Percentiles rank a stretch among this genome's conserved stretches.
Evolutionary conservation across 1,140 invertebrate genomes (phyloP).

Genomic region (Neotoxoptera formosana): DNA sequence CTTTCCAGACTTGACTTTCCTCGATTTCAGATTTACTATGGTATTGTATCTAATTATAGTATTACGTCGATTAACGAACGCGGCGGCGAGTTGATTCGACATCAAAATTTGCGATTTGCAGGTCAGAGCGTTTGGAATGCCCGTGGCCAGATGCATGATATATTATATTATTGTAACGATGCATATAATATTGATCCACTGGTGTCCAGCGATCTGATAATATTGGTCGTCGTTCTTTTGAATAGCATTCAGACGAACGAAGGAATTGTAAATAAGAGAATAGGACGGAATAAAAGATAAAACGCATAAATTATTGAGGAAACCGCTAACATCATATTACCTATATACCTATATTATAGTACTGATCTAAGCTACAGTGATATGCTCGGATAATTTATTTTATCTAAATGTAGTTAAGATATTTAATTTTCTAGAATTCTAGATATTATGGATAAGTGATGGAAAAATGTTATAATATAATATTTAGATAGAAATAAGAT

Average conservation of each 20-base stretch:
- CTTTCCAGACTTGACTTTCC: background rate
- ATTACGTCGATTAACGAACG: background rate
- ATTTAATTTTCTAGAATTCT: no score
- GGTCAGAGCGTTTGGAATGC: background rate
- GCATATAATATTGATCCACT: background rate
- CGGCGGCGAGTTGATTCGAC: background rate
- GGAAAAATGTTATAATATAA: no score
- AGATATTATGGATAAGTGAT: background rate
- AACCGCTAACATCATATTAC: background rate
- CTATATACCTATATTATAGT: background rate
- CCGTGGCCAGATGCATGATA: background rate
- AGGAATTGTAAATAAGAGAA: background rate
- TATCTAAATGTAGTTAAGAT: background rate
- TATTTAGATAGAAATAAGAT: background rate
- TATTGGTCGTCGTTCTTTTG: background rate
- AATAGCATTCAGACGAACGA: background rate
- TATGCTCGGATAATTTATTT: background rate
- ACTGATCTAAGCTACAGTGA: no score
- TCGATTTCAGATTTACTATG: background rate
- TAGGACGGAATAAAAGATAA: background rate
- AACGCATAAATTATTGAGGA: background rate
- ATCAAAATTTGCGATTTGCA: background rate
- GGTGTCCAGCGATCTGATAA: background rate
- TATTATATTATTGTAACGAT: background rate
- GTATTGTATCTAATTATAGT: background rate